These are phyloP conservation scores for Poecile atricapillus DNA, from an alignment of 2,113 vertebrate genomes.

Conservation along the genomic window DNA sequence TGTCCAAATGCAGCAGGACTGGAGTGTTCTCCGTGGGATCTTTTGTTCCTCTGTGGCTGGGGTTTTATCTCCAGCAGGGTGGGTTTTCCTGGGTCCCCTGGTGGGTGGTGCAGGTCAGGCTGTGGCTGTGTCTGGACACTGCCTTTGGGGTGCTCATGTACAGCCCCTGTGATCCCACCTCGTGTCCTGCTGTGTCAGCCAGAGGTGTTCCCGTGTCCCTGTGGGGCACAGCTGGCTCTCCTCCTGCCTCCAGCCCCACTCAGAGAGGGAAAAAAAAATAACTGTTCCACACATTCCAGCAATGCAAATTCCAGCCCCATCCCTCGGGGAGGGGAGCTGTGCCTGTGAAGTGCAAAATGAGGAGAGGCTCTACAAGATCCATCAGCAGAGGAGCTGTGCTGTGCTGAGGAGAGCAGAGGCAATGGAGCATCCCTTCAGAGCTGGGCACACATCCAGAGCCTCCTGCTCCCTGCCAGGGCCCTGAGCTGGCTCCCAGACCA, in stretches of 20 bases:
- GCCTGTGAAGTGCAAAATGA: neutral
- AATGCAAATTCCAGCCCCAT: neutral
- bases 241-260: neutral
- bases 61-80: neutral
- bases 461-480: neutral
- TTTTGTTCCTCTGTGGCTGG: neutral
- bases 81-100: neutral
- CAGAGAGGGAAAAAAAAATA: neutral
- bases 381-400: neutral
- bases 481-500: neutral
- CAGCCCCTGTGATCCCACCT: neutral
- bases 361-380: neutral
- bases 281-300: neutral
- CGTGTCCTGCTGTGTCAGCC: neutral
- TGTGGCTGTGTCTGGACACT: neutral
- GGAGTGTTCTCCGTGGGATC: neutral
- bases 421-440: neutral
- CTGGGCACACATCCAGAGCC: neutral
- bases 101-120: neutral
- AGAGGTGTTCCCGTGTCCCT: neutral
- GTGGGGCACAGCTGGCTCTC: neutral
- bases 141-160: neutral
- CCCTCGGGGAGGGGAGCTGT: neutral
- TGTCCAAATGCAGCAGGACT: neutral
- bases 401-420: neutral